Conservation (phyloP, 2,888 invertebrate genomes). For the Metopia argyrocephala region DNA sequence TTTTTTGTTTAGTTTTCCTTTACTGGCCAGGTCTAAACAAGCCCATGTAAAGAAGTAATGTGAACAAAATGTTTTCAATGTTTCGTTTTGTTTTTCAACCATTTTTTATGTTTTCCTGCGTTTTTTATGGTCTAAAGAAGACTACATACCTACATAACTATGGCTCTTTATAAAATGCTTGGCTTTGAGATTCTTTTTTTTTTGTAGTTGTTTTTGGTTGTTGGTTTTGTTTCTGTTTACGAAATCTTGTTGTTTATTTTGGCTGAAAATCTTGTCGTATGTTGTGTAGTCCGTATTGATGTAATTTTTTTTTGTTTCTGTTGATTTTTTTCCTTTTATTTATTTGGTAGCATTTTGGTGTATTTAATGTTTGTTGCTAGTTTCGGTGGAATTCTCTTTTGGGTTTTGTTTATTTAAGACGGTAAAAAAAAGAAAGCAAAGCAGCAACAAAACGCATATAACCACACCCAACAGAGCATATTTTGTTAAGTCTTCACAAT, state of each 20-base stretch:
- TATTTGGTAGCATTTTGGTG: slow-evolving; percentile 10
- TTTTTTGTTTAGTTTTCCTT: neutral
- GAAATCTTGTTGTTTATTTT: slow-evolving; percentile 16
- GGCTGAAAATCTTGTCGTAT: slow-evolving; percentile 14
- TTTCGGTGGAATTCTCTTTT: slow-evolving; percentile 13
- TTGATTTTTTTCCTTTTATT: neutral
- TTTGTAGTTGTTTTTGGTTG: neutral
- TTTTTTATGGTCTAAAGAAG: neutral
- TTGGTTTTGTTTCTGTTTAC: neutral
- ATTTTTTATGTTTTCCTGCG: slow-evolving; percentile 2
- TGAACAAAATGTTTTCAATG: slow-evolving; percentile 56
- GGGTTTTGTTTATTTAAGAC: slow-evolving; percentile 8
- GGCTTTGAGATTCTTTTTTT: slow-evolving; percentile 11
- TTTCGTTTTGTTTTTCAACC: slow-evolving; percentile 3
- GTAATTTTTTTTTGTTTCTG: slow-evolving; percentile 13
- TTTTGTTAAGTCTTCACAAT: slow-evolving; percentile 10
- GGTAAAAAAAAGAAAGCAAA: slow-evolving; percentile 36
- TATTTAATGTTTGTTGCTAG: slow-evolving; percentile 6
- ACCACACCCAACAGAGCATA: slow-evolving; percentile 60
- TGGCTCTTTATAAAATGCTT: slow-evolving; percentile 21
- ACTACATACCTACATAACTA: slow-evolving; percentile 24
- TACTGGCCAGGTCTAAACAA: slow-evolving; percentile 20
- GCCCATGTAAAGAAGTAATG: slow-evolving; percentile 52
- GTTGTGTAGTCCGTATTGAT: slow-evolving; percentile 49
- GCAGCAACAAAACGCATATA: slow-evolving; percentile 56